Evolutionary conservation across 2,113 vertebrate genomes (phyloP), one percentile per base, ranked within the genome.

Genomic region (Ageneiosus marmoratus): DNA sequence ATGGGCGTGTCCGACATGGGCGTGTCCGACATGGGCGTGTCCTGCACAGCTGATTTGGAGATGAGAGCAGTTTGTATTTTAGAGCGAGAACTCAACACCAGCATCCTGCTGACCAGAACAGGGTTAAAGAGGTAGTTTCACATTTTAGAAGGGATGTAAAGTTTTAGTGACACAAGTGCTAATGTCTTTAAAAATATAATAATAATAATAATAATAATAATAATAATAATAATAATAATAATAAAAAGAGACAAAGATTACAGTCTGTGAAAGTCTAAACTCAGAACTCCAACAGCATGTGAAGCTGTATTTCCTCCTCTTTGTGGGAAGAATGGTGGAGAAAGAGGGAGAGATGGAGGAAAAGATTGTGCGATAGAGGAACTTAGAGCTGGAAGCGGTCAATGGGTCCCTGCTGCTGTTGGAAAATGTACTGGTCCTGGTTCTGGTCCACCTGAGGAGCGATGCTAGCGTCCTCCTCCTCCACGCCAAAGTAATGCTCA

Each of bases 381-480:
- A 37, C 78, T 96, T 92, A 98, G 85, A 98, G 93, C 85, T 98
- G 96, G 90, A 97, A 98, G 1, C 95, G 95, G 60, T 96, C 96
- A 94, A 97, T 95, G 67, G 96, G 96, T 79, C 95, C 95, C 76
- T 97, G 96, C 63, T 95, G 93, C 84, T 97, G 96, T 75, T 97
- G 96, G 92, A 97, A 97, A 80, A 97, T 91, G 90, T 96, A 97
- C 87, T 97, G 97, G 50, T 95, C 95, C 56, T 97, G 95, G 88
- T 82, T 95, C 91, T 96, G 95, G 93, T 97, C 96, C 89, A 98
- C 96, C 83, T 95, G 96, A 44, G 96, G 97, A 29, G 91, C 95
- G 89, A 98, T 93, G 88, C 86, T 96, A 37, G 95, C 91, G 37
- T 97, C 96, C 46, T 97, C 96, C 48, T 97, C 97, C 91, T 98